These are phyloP conservation scores for Aselliscus stoliczkanus DNA, from an alignment of 2,797 vertebrate genomes.

Conservation along the genomic window DNA sequence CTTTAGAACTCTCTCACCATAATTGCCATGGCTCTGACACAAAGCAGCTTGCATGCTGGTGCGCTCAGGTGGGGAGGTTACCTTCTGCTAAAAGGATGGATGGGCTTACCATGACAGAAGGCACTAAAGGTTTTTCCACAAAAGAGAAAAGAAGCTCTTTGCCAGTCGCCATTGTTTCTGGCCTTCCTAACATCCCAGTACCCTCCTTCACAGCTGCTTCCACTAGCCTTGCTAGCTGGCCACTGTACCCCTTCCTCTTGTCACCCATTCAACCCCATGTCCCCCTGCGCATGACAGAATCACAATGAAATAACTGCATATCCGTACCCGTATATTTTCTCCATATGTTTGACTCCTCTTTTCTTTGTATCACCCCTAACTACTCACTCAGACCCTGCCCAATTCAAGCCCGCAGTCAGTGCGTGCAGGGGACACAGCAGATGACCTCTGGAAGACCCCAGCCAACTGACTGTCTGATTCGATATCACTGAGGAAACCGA, in stretches of 20 bases:
- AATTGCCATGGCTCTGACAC: not conserved
- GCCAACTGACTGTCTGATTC: slow-evolving; percentile 26
- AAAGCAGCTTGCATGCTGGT: not conserved
- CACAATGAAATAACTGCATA: not conserved
- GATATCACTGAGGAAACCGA: slow-evolving; percentile 43
- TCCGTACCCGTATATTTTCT: not conserved
- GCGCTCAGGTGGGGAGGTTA: not conserved
- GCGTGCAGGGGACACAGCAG: not conserved
- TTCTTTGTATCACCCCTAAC: not conserved
- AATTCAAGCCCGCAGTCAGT: not conserved
- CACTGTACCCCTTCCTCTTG: not conserved
- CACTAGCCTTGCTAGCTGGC: not conserved
- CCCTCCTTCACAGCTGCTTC: not conserved
- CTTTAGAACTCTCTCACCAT: not conserved
- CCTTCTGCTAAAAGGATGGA: not conserved
- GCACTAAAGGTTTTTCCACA: not conserved
- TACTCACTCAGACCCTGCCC: not conserved
- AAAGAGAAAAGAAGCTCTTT: not conserved
- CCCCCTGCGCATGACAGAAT: not conserved
- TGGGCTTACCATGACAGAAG: not conserved
- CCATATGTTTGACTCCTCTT: not conserved
- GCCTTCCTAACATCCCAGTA: not conserved
- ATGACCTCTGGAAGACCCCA: slow-evolving; percentile 41
- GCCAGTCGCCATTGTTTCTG: not conserved
- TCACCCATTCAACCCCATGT: not conserved